Percentiles rank a stretch among this genome's conserved stretches.
phyloP scores from a whole-genome alignment of 2,888 invertebrate species.

The Diaperis boleti region DNA sequence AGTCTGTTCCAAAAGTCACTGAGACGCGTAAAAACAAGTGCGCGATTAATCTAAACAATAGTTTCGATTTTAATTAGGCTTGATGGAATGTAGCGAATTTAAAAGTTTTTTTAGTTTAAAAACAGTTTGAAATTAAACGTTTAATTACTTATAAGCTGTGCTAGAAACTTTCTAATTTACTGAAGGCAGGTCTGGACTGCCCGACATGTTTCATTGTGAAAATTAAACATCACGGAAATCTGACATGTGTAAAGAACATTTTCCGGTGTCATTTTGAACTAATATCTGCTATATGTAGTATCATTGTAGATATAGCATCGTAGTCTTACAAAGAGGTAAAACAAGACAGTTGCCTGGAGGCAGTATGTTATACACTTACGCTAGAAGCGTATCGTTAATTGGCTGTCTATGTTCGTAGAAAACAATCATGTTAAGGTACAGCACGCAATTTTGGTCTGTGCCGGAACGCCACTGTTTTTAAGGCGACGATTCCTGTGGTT shows the following conservation, averaged over 20 bases:
- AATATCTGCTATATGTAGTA: slow-evolving; percentile 9
- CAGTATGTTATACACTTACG: slow-evolving; percentile 10
- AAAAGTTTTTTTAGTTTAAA: slow-evolving; percentile 22
- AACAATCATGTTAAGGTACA: slow-evolving; percentile 14
- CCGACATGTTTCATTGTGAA: slow-evolving; percentile 24
- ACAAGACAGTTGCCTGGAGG: neutral
- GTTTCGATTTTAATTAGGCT: slow-evolving; percentile 13
- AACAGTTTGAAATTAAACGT: slow-evolving; percentile 32
- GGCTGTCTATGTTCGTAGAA: slow-evolving; percentile 22
- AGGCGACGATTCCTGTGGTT: slow-evolving; percentile 10
- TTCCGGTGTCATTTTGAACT: slow-evolving; percentile 2
- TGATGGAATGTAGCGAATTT: slow-evolving; percentile 11
- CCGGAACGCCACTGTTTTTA: slow-evolving; percentile 16
- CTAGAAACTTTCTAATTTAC: slow-evolving; percentile 28
- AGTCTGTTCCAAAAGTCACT: neutral
- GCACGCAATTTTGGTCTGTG: neutral
- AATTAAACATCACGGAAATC: slow-evolving; percentile 27
- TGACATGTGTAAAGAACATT: slow-evolving; percentile 3
- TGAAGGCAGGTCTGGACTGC: slow-evolving; percentile 13
- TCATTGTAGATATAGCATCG: neutral
- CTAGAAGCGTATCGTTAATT: slow-evolving; percentile 20
- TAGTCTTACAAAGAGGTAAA: slow-evolving; percentile 5
- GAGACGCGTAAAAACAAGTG: neutral
- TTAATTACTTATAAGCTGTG: slow-evolving; percentile 30
- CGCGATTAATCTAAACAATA: slow-evolving; percentile 8